Conservation (phyloP, 1,140 invertebrate genomes). For the Sycophila sp. region DNA sequence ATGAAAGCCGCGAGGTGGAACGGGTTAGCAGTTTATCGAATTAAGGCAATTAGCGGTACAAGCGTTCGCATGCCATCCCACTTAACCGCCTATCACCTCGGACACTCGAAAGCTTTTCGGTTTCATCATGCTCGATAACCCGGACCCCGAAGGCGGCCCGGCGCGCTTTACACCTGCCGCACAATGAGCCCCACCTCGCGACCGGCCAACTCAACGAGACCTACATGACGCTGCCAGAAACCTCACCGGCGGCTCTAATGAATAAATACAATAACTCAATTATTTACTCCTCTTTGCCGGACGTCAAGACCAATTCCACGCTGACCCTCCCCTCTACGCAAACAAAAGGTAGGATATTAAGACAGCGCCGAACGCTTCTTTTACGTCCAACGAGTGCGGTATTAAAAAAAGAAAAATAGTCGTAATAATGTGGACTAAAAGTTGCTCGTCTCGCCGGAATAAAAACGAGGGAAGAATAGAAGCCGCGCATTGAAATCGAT, state of each 20-base stretch:
- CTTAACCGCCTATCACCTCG: slow-evolving; percentile 51
- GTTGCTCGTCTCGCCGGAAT: no score
- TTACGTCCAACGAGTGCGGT: no score
- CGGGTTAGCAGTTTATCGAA: slow-evolving; percentile 55
- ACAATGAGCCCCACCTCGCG: neutral
- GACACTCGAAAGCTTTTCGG: slow-evolving; percentile 57
- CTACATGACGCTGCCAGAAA: slow-evolving; percentile 5
- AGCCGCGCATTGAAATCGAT: slow-evolving; percentile 1
- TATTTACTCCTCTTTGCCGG: no score
- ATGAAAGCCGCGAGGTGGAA: slow-evolving; percentile 38
- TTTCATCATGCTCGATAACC: slow-evolving; percentile 42
- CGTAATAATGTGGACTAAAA: no score
- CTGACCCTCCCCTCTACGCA: neutral
- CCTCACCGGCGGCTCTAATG: neutral
- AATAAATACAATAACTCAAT: slow-evolving; percentile 17
- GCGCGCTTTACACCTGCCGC: slow-evolving; percentile 12
- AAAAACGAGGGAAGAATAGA: no score
- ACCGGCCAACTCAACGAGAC: neutral
- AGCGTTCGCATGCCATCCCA: slow-evolving; percentile 46
- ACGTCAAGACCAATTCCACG: no score
- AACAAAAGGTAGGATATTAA: no score
- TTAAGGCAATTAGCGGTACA: slow-evolving; percentile 60
- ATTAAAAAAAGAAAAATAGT: no score
- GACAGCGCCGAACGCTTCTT: no score
- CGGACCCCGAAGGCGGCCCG: neutral